These are phyloP conservation scores for Copsychus sechellarum DNA, from an alignment of 2,113 vertebrate genomes.

Conservation along the genomic window DNA sequence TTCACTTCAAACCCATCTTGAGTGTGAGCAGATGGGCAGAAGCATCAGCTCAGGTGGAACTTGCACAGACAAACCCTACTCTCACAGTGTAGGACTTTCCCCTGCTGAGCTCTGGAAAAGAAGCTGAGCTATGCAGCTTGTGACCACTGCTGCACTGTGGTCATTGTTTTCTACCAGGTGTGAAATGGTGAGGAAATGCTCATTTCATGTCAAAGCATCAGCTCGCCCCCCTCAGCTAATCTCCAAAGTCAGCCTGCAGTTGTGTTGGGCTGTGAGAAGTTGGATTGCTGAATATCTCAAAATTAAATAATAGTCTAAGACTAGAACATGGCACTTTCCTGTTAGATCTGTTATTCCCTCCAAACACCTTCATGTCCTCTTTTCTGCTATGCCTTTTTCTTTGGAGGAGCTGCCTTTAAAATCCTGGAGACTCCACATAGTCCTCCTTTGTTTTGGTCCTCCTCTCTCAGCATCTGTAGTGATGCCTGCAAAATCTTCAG, in stretches of 20 bases:
- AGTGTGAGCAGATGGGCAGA: not conserved
- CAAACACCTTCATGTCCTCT: not conserved
- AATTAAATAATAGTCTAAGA: not conserved
- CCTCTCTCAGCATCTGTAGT: not conserved
- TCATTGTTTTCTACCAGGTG: not conserved
- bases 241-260: rapidly evolving
- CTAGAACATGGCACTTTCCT: not conserved
- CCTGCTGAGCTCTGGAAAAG: not conserved
- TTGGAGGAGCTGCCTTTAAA: not conserved
- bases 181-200: not conserved
- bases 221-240: not conserved
- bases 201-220: not conserved
- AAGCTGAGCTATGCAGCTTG: not conserved
- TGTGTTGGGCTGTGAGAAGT: not conserved
- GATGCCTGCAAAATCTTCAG: not conserved
- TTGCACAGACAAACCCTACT: not conserved
- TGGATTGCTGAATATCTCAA: not conserved
- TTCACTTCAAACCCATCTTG: not conserved
- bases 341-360: not conserved
- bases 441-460: not conserved
- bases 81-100: rapidly evolving
- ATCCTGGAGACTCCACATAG: not conserved
- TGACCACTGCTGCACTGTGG: not conserved
- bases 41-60: not conserved
- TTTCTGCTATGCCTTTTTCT: not conserved